Conservation (phyloP, 1,140 invertebrate species). For the Heliconius eleuchia region DNA sequence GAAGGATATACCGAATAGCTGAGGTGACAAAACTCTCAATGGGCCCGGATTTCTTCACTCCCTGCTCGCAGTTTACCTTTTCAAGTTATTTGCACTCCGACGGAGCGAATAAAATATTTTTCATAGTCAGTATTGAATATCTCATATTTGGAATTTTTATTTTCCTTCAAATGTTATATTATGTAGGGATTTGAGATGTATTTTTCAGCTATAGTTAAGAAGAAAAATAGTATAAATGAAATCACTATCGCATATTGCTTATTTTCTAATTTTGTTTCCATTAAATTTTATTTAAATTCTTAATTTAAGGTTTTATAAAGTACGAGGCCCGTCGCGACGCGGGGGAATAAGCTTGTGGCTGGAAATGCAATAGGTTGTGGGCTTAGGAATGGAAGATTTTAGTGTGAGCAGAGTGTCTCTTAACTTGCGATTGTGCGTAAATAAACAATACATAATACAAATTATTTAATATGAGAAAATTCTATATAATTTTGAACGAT, state of each 20-base stretch:
- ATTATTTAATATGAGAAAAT: too few species aligned
- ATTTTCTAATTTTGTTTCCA: too few species aligned
- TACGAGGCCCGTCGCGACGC: too few species aligned
- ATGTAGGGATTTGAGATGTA: neutral
- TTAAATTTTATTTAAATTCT: too few species aligned
- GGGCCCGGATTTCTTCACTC: constrained; percentile 7
- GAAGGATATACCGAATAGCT: neutral
- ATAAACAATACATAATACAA: too few species aligned
- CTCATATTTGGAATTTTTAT: neutral
- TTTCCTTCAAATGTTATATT: neutral
- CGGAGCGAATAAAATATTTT: constrained; percentile 10
- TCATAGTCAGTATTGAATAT: neutral
- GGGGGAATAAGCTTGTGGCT: too few species aligned
- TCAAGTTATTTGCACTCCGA: constrained; percentile 16
- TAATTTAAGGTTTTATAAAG: too few species aligned
- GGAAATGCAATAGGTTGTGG: too few species aligned
- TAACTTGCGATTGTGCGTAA: too few species aligned
- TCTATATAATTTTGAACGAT: too few species aligned
- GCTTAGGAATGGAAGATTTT: too few species aligned
- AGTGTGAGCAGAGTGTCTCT: too few species aligned
- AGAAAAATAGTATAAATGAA: neutral
- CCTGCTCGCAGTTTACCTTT: neutral
- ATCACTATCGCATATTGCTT: neutral
- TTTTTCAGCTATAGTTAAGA: neutral
- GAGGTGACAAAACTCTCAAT: constrained; percentile 3